Evolutionary conservation across 92 coral and sea anemone species (phyloP).

Genomic region (Phymanthus crucifer): DNA sequence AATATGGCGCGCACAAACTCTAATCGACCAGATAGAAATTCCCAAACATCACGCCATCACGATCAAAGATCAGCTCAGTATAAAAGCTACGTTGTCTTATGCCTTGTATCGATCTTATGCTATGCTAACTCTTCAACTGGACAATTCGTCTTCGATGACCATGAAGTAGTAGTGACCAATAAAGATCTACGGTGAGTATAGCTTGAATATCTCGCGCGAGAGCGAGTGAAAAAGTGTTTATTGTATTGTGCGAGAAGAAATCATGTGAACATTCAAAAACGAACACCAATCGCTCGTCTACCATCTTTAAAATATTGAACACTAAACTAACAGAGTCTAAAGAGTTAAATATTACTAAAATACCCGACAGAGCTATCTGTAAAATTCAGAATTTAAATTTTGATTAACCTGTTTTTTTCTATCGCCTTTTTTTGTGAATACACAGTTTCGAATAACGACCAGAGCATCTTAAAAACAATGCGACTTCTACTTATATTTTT

Average conservation of each 20-base stretch:
- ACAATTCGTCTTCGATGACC: conserved; percentile 80
- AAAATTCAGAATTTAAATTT: neutral
- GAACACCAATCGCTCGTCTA: neutral
- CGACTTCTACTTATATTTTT: neutral
- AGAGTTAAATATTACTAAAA: neutral
- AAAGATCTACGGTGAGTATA: conserved; percentile 65
- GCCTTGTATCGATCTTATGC: conserved; percentile 45
- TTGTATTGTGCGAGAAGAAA: neutral
- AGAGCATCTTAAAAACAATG: neutral
- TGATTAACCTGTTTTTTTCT: neutral
- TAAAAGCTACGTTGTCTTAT: conserved; percentile 31
- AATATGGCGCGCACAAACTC: conserved; percentile 30
- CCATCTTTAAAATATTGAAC: neutral
- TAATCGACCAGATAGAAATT: neutral
- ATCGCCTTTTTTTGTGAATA: neutral
- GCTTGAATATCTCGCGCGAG: neutral
- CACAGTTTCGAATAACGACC: neutral
- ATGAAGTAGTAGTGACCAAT: conserved; percentile 74
- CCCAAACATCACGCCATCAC: neutral
- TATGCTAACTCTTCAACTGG: conserved; percentile 70
- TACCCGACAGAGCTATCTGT: neutral
- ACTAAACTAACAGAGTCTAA: neutral
- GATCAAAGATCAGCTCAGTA: neutral
- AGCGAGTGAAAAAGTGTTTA: neutral
- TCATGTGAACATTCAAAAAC: neutral